phyloP scores from a whole-genome alignment of 2,888 invertebrate species.

The Nineta flava region DNA sequence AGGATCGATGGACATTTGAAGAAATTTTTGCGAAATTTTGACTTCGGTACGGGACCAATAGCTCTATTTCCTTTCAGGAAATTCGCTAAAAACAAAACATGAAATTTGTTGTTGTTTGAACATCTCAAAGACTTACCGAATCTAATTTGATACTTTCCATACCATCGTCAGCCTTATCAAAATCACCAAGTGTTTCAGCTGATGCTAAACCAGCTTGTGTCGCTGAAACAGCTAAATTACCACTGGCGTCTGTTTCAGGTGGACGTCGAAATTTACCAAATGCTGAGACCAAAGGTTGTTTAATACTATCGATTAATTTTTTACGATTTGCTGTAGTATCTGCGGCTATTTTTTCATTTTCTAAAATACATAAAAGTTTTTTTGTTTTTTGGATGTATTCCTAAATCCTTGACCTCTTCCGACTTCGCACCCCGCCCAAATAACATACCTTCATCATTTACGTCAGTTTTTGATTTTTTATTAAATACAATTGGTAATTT shows the following conservation, averaged over 20 bases:
- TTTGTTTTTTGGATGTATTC: too few species aligned
- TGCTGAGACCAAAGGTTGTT: slow-evolving; percentile 41
- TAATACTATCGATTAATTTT: slow-evolving; percentile 39
- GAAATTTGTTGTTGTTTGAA: background rate
- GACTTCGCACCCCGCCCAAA: too few species aligned
- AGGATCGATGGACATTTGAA: too few species aligned
- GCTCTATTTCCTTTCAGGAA: too few species aligned
- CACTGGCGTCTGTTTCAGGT: slow-evolving; percentile 25
- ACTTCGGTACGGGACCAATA: too few species aligned
- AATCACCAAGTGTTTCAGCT: slow-evolving; percentile 67
- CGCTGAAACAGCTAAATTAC: slow-evolving; percentile 25
- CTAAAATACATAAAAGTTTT: slow-evolving; percentile 26
- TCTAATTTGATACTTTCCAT: slow-evolving; percentile 58
- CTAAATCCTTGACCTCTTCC: too few species aligned
- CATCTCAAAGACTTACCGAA: slow-evolving; percentile 4
- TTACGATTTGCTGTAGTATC: background rate
- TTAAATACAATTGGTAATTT: slow-evolving; percentile 1
- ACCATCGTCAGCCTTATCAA: slow-evolving; percentile 48
- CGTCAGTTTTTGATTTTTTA: background rate
- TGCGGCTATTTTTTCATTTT: slow-evolving; percentile 15
- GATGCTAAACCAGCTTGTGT: slow-evolving; percentile 58
- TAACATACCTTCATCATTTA: slow-evolving; percentile 13
- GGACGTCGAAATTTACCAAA: slow-evolving; percentile 36
- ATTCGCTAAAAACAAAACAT: background rate
- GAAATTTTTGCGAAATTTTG: too few species aligned